These are phyloP conservation scores for Tetrao urogallus DNA, from an alignment of 2,113 vertebrate genomes.

Conservation along the genomic window DNA sequence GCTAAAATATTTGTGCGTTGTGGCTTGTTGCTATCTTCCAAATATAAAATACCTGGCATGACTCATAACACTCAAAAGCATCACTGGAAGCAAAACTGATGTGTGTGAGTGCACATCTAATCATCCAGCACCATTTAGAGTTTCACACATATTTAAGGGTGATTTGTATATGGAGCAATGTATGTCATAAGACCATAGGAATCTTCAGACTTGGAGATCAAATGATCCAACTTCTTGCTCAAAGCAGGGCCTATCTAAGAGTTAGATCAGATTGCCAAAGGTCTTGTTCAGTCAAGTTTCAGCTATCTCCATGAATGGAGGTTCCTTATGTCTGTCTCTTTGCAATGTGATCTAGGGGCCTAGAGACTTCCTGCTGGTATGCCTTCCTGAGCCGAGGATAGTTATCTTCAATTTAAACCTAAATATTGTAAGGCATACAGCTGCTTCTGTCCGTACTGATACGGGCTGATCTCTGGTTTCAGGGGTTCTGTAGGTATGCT, in stretches of 20 bases:
- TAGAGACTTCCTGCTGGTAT: neutral
- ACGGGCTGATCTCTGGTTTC: neutral
- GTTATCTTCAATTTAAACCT: neutral
- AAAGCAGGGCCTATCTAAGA: neutral
- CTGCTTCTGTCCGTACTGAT: neutral
- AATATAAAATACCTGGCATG: neutral
- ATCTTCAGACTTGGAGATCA: neutral
- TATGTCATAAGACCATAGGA: neutral
- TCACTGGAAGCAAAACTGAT: neutral
- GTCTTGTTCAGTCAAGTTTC: neutral
- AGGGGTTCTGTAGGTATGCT: neutral
- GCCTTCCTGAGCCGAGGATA: neutral
- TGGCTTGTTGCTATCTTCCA: neutral
- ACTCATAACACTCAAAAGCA: neutral
- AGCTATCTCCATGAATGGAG: neutral
- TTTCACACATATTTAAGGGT: neutral
- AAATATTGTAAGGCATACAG: neutral
- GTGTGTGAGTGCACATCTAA: neutral
- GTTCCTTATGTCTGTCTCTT: rapidly evolving
- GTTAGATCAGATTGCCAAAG: neutral
- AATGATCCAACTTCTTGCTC: neutral
- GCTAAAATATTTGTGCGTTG: neutral
- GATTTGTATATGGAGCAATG: neutral
- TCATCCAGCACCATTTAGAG: neutral
- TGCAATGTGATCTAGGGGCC: neutral